Evolutionary conservation across 2,797 vertebrate genomes (phyloP), one percentile per base, ranked within the genome.

Genomic region (Labeo calbasu): DNA sequence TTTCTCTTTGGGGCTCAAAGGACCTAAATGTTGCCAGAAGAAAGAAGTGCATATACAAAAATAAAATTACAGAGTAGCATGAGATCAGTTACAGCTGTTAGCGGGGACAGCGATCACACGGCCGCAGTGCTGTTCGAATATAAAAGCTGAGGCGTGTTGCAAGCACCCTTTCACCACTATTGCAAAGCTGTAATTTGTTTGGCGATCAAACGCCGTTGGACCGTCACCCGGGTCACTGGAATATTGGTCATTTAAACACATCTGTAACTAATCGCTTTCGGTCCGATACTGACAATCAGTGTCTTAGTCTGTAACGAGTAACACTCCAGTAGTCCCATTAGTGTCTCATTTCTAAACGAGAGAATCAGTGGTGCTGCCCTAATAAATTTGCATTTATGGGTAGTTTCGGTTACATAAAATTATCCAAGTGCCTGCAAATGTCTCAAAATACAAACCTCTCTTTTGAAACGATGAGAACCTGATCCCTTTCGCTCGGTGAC

Each of bases 11-110:
- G 72, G 71, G 50, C 71, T 77, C 61, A 43, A 57, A 77, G 50
- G 72, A 76, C 50, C 15, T 25, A 57, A 51, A 77, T 55, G 48
- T 25, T 77, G 72, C 81, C 81, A 83, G 71, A 55, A 25, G 48
- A 83, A 77, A 79, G 63, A 63, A 55, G 72, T 43, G 72, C 61
- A 68, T 68, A 66, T 83, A 57, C 59, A 83, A 46, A 83, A 77
- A 43, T 66, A 55, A 14, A 76, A 83, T 68, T 9, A 83, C 32
- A 76, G 71, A 83, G 71, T n/a, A 82, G 69, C 57, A 65, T 76
- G 81, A 83, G 81, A 77, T 83, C 81, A 77, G 81, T 83, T 83
- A 55, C 81, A 83, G 81, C 72, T 66, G 71, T 68, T 83, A 43
- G 72, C 4, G 15, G 15, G 53, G 72, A 83, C 61, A 68, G 21